phyloP scores from a whole-genome alignment of 2,888 invertebrate species.

The Dasypogon diadema region DNA sequence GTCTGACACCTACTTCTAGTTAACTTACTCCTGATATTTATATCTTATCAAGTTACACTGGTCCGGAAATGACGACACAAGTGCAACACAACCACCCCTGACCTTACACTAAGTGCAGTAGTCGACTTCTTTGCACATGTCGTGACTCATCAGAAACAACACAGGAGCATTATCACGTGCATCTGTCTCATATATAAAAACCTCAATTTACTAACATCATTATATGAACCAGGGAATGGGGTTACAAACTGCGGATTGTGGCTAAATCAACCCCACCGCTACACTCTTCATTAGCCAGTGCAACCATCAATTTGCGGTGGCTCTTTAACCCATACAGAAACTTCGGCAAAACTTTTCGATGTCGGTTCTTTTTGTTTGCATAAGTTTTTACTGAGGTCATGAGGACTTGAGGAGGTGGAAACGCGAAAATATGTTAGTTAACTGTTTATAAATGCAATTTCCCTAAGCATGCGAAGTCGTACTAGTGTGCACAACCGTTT shows the following conservation, averaged over 20 bases:
- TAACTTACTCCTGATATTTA: slow-evolving; percentile 27
- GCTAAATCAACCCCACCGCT: background rate
- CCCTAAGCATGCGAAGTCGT: slow-evolving; percentile 38
- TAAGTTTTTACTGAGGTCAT: background rate
- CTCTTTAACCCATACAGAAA: slow-evolving; percentile 7
- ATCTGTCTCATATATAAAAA: slow-evolving; percentile 36
- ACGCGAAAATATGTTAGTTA: slow-evolving; percentile 16
- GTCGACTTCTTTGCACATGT: background rate
- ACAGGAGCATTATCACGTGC: slow-evolving; percentile 29
- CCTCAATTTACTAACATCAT: slow-evolving; percentile 28
- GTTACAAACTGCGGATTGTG: background rate
- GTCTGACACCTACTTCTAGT: slow-evolving; percentile 29
- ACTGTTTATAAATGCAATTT: slow-evolving; percentile 46
- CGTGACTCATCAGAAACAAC: slow-evolving; percentile 17
- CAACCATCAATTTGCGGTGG: background rate
- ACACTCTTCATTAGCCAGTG: slow-evolving; percentile 7
- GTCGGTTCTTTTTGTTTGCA: background rate
- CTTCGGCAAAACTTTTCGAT: slow-evolving; percentile 9
- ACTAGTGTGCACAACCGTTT: slow-evolving; percentile 35
- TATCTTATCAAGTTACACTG: slow-evolving; percentile 36
- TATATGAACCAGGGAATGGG: background rate
- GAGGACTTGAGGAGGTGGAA: background rate
- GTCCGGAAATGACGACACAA: slow-evolving; percentile 25
- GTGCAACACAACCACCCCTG: background rate
- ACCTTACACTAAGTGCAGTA: slow-evolving; percentile 5